A percentile compares a stretch with the other conserved stretches of the same genome.
phyloP scores from a whole-genome alignment of 2,888 invertebrate species.

The Amblyjoppa proteus region DNA sequence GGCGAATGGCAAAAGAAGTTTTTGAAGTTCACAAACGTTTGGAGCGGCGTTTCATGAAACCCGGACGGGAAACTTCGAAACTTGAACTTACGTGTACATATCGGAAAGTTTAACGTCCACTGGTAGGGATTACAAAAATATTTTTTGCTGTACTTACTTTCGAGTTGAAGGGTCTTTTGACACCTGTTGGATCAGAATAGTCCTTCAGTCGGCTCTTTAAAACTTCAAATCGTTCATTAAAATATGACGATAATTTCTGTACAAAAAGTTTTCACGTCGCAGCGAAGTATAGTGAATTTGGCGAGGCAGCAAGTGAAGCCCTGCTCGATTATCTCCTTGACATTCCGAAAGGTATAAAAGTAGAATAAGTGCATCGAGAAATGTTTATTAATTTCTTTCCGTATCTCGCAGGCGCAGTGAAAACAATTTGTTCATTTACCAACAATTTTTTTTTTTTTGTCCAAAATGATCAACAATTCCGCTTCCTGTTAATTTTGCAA shows the following conservation, averaged over 20 bases:
- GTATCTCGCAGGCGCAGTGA: background rate
- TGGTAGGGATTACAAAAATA: background rate
- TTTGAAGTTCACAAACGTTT: background rate
- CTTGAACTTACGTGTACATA: background rate
- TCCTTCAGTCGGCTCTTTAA: background rate
- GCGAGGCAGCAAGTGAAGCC: background rate
- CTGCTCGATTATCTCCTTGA: background rate
- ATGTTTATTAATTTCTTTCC: background rate
- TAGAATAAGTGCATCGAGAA: background rate
- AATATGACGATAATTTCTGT: background rate
- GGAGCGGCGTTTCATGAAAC: background rate
- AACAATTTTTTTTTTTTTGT: background rate
- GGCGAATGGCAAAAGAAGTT: background rate
- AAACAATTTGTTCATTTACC: background rate
- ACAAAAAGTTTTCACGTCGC: background rate
- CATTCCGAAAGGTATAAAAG: background rate
- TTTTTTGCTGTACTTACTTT: background rate
- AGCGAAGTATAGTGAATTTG: background rate
- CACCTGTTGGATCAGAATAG: background rate
- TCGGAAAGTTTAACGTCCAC: background rate
- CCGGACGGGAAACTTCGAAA: background rate
- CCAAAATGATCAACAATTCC: background rate
- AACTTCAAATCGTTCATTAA: background rate
- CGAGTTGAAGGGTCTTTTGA: background rate
- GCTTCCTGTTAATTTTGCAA: background rate